phyloP scores from a whole-genome alignment of 2,888 invertebrate genomes.

The Hirtodrosophila alboralis region DNA sequence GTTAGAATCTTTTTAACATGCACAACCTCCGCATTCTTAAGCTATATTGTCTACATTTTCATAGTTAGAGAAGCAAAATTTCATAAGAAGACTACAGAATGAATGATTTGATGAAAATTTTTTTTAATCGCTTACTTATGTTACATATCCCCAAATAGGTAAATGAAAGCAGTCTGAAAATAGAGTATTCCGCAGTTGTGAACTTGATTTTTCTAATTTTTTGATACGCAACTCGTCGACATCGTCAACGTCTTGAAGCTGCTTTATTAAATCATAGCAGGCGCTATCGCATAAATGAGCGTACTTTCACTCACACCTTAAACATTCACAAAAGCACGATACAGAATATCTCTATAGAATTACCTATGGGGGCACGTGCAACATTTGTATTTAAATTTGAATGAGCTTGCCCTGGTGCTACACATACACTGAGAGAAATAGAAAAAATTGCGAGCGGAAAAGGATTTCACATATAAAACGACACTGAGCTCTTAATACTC shows the following conservation, averaged over 20 bases:
- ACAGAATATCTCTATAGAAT: slow-evolving; percentile 32
- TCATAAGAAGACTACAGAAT: no score
- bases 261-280: slow-evolving; percentile 76
- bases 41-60: no score
- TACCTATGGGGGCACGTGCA: slow-evolving; percentile 69
- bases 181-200: no score
- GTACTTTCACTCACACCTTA: slow-evolving; percentile 23
- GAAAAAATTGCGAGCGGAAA: slow-evolving; percentile 8
- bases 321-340: slow-evolving; percentile 1
- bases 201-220: slow-evolving; percentile 8
- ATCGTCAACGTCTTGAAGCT: slow-evolving; percentile 59
- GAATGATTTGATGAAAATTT: no score
- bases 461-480: slow-evolving; percentile 26
- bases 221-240: slow-evolving; percentile 35
- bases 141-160: no score
- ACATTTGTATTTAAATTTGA: slow-evolving; percentile 79
- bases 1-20: no score
- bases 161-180: no score
- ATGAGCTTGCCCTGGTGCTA: slow-evolving; percentile 49
- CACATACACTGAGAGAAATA: slow-evolving; percentile 1
- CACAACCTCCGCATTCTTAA: no score
- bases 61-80: no score
- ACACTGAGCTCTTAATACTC: slow-evolving; percentile 24
- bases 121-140: no score
- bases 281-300: slow-evolving; percentile 72